Percentiles rank a stretch among this genome's conserved stretches.
Conservation (phyloP, 1,140 invertebrate species). For the Formica exsecta region DNA sequence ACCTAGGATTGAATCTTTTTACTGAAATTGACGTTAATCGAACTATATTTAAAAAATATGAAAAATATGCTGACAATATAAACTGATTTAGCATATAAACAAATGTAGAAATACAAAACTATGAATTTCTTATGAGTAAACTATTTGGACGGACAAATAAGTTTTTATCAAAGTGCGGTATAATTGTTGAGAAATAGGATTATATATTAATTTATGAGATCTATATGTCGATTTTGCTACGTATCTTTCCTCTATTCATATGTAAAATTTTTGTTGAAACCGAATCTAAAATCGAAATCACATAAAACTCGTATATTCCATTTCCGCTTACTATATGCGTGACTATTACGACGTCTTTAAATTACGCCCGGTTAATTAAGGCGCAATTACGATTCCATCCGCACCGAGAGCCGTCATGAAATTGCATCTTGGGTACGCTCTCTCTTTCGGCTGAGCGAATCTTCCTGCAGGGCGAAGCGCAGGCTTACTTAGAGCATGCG, state of each 20-base stretch:
- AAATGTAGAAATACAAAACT: too few relatives aligned
- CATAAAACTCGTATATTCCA: background rate
- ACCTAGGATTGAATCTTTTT: background rate
- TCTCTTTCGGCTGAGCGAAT: constrained; percentile 35
- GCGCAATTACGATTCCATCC: constrained; percentile 77
- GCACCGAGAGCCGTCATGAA: constrained; percentile 28
- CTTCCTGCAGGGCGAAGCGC: background rate
- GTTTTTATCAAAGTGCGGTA: too few relatives aligned
- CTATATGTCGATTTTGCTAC: too few relatives aligned
- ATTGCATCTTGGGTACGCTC: constrained; percentile 41
- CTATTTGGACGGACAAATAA: too few relatives aligned
- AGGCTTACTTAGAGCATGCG: background rate
- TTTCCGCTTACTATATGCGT: background rate
- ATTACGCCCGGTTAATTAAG: constrained; percentile 79
- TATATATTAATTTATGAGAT: too few relatives aligned
- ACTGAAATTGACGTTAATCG: background rate
- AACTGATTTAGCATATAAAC: too few relatives aligned
- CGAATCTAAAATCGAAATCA: background rate
- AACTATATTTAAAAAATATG: background rate
- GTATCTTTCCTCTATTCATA: too few relatives aligned
- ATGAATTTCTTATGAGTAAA: too few relatives aligned
- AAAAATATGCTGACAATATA: background rate
- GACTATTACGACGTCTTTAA: constrained; percentile 68
- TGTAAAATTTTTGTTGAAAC: background rate
- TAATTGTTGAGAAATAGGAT: too few relatives aligned